Percentiles rank a stretch among this genome's conserved stretches.
phyloP scores from a whole-genome alignment of 2,797 vertebrate genomes.

The Lepus townsendii region DNA sequence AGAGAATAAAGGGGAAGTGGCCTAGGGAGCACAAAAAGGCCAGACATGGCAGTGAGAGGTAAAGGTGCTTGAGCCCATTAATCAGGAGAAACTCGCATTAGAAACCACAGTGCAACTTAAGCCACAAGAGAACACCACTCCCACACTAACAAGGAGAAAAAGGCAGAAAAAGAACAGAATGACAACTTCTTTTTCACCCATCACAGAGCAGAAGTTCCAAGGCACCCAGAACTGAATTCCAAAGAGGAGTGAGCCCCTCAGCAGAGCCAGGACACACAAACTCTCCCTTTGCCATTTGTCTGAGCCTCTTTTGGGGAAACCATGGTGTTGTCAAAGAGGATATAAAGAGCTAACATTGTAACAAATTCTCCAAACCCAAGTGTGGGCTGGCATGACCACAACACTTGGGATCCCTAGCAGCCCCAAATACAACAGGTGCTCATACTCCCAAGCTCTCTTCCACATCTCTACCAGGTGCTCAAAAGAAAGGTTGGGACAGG shows the following conservation, averaged over 20 bases:
- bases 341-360: background rate
- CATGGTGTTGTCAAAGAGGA: background rate
- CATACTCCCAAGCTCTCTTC: background rate
- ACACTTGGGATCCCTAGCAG: background rate
- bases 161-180: background rate
- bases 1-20: background rate
- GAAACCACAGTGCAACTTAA: conserved; percentile 24
- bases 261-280: background rate
- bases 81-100: conserved; percentile 28
- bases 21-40: background rate
- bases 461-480: background rate
- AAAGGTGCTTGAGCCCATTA: conserved; percentile 31
- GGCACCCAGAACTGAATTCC: background rate
- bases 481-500: background rate
- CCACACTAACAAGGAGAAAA: background rate
- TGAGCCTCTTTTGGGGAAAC: background rate
- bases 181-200: background rate
- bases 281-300: background rate
- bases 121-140: background rate
- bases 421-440: background rate
- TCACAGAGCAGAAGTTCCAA: background rate
- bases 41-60: background rate
- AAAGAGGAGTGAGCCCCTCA: background rate
- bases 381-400: background rate
- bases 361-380: background rate